These are phyloP conservation scores for Spisula solida DNA, from an alignment of 2,888 invertebrate species.

Conservation along the genomic window DNA sequence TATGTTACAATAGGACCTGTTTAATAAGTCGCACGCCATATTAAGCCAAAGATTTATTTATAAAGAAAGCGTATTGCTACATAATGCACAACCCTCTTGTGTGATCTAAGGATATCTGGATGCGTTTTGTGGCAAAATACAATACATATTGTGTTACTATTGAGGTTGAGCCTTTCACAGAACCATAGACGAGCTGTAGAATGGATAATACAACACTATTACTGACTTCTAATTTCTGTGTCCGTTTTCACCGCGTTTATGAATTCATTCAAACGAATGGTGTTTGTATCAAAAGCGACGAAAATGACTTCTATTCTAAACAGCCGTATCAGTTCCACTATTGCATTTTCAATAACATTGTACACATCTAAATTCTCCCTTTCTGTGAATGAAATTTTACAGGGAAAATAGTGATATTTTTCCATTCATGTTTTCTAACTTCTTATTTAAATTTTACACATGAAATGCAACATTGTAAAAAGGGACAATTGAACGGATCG, in stretches of 20 bases:
- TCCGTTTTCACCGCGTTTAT: background rate
- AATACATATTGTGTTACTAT: slow-evolving; percentile 52
- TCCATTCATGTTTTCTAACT: background rate
- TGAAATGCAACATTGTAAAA: background rate
- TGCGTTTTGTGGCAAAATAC: slow-evolving; percentile 47
- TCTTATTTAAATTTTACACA: background rate
- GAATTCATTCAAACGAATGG: background rate
- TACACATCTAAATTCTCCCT: background rate
- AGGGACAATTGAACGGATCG: background rate
- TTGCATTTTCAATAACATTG: slow-evolving; percentile 1
- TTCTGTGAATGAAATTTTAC: background rate
- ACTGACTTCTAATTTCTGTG: background rate
- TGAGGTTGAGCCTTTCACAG: background rate
- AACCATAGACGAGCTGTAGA: background rate
- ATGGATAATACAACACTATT: background rate
- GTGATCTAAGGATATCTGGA: slow-evolving; percentile 34
- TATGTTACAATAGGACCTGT: slow-evolving; percentile 40
- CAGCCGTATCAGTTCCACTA: background rate
- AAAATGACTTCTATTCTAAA: slow-evolving; percentile 10
- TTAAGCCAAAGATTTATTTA: slow-evolving; percentile 45
- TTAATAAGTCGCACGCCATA: slow-evolving; percentile 50
- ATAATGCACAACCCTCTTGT: background rate
- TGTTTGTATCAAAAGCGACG: slow-evolving; percentile 8
- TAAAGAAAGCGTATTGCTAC: slow-evolving; percentile 20
- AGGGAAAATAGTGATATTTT: background rate